Conservation (phyloP, 2,113 vertebrate genomes). For the Lagopus leucura region DNA sequence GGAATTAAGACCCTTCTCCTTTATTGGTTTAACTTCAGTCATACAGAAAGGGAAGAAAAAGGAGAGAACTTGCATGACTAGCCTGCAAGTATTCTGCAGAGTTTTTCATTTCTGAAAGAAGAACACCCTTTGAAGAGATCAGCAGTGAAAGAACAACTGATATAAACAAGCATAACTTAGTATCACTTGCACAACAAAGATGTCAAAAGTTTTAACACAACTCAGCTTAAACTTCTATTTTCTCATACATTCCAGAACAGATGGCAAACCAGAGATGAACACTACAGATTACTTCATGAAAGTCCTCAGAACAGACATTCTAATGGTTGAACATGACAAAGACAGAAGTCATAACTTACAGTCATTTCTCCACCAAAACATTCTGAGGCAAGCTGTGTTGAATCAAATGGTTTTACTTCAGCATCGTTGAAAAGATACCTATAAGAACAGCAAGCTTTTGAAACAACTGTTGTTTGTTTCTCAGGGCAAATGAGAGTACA, state of each 20-base stretch:
- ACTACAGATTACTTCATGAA: fast-evolving
- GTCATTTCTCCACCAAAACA: constrained; percentile 99
- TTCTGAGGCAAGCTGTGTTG: constrained; percentile 95
- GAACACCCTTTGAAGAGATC: background rate
- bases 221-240: background rate
- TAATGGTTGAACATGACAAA: background rate
- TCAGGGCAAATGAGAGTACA: background rate
- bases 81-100: background rate
- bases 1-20: background rate
- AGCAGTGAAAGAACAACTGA: background rate
- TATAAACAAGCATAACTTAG: background rate
- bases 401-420: constrained; percentile 98
- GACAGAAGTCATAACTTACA: constrained; percentile 72
- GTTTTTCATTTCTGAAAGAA: background rate
- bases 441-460: constrained; percentile 27
- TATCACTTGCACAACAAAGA: background rate
- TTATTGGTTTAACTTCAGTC: background rate
- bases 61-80: background rate
- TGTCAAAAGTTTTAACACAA: background rate
- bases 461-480: background rate
- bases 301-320: background rate
- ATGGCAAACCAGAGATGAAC: background rate
- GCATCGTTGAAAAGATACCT: constrained; percentile 99
- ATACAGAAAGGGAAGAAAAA: background rate
- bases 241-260: background rate